Conservation (phyloP, 1,140 invertebrate genomes). For the Zelostemma sp. region DNA sequence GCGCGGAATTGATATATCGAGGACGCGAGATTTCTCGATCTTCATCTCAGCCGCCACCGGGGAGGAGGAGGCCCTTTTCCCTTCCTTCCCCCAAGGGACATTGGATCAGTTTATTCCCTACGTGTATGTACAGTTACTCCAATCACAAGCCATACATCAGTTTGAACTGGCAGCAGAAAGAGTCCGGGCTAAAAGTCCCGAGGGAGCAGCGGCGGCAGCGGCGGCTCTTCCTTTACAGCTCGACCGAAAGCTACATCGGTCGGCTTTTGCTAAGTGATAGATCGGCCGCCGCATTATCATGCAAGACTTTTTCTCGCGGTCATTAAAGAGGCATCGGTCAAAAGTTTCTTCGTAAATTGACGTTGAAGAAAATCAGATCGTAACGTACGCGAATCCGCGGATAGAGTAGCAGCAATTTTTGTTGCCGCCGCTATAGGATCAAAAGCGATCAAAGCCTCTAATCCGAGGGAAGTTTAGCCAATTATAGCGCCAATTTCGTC, state of each 20-base stretch:
- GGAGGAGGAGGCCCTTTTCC: background rate
- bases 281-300: slow-evolving; percentile 42
- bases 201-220: slow-evolving; percentile 26
- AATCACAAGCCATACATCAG: slow-evolving; percentile 63
- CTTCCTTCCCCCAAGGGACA: slow-evolving; percentile 10
- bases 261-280: slow-evolving; percentile 45
- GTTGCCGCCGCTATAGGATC: slow-evolving; percentile 28
- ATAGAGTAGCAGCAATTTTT: slow-evolving; percentile 39
- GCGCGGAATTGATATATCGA: slow-evolving; percentile 60
- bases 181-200: slow-evolving; percentile 55
- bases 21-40: slow-evolving; percentile 8
- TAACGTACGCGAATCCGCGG: slow-evolving; percentile 16
- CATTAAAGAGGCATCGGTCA: too few relatives aligned
- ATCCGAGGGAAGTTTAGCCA: slow-evolving; percentile 48
- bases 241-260: background rate
- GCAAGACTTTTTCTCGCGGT: too few relatives aligned
- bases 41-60: slow-evolving; percentile 10
- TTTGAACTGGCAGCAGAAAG: slow-evolving; percentile 43
- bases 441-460: slow-evolving; percentile 39
- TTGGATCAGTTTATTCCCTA: slow-evolving; percentile 20
- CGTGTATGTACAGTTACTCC: slow-evolving; percentile 53
- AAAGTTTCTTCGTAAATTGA: too few relatives aligned
- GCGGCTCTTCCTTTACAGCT: background rate
- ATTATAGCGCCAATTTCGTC: slow-evolving; percentile 47
- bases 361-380: too few relatives aligned